Evolutionary conservation across 2,888 invertebrate genomes (phyloP).

Genomic region (Epinotia ramella): DNA sequence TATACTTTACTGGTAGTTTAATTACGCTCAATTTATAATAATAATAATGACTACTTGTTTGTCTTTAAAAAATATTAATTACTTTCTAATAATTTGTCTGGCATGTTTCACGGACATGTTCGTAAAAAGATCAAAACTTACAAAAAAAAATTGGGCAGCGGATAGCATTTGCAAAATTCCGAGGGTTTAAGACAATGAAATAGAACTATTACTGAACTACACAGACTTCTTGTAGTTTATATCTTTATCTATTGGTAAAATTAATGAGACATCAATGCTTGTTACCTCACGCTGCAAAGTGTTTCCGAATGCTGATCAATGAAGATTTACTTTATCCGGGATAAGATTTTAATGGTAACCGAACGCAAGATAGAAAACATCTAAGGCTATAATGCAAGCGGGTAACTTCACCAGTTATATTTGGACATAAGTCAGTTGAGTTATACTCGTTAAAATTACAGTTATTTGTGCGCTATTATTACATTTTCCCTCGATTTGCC

Average conservation of each 20-base stretch:
- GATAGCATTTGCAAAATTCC: neutral
- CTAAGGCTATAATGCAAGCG: no score
- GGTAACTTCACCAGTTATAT: neutral
- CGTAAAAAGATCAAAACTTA: neutral
- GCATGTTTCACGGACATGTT: neutral
- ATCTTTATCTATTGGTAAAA: neutral
- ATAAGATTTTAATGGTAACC: neutral
- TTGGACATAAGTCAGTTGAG: neutral
- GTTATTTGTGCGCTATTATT: neutral
- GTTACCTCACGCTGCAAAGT: neutral
- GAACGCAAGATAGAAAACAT: neutral
- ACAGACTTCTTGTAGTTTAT: neutral
- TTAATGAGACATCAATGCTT: neutral
- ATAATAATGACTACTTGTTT: neutral
- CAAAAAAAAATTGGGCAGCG: neutral
- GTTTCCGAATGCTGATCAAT: neutral
- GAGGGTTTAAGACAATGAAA: neutral
- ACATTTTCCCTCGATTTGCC: neutral
- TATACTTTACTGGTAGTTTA: neutral
- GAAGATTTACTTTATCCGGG: neutral
- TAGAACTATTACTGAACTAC: neutral
- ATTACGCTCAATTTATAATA: neutral
- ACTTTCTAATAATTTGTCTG: neutral
- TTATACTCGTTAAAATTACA: neutral
- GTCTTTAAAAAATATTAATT: neutral